Evolutionary conservation across 2,888 invertebrate species (phyloP), one percentile per base, ranked within the genome.

Genomic region (Erynnis tages): DNA sequence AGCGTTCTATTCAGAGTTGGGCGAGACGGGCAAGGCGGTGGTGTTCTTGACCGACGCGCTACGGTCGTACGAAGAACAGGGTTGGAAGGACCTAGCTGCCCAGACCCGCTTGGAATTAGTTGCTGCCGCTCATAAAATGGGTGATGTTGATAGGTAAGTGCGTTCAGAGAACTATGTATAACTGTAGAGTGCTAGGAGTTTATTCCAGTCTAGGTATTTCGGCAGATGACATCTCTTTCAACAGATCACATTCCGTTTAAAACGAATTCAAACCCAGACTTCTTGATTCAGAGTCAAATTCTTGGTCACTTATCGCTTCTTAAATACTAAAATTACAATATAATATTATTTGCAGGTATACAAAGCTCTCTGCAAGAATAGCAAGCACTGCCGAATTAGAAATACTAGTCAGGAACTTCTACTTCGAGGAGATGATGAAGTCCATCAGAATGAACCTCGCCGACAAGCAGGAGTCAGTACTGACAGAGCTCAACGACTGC

Each of bases 31-130:
- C 60, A 97, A 97, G 77, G 96, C 98, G 0, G 95, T 96, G 2
- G 95, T 95, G 0, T 98, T 98, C 77, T 91, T 98, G 1, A 92
- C 93, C 44, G 98, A 98, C 71, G 94, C 97, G 0, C 82, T 98
- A 17, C 93, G 96, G 46, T 96, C 96, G 2, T 96, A 96, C 65
- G 94, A 94, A 68, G 93, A 94, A 49, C 98, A 98, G 71, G 95
- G 95, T 13, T 98, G 98, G 98, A 90, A 91, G 52, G 92, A 93
- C 48, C 87, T 98, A 27, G 95, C 95, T 0, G 94, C 95, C 0
- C 94, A 96, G 71, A 96, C 96, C 0, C 91, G 96, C 58, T 82
- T 97, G 0, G 95, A 97, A 66, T 82, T 98, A 29, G 96, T 96
- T 0, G 93, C 94, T 38, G 97, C 97, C 61, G 96, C 96, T 67